A percentile compares a stretch with the other conserved stretches of the same genome.
phyloP scores from a whole-genome alignment of 2,797 vertebrate genomes.

The Thamnophis elegans region DNA sequence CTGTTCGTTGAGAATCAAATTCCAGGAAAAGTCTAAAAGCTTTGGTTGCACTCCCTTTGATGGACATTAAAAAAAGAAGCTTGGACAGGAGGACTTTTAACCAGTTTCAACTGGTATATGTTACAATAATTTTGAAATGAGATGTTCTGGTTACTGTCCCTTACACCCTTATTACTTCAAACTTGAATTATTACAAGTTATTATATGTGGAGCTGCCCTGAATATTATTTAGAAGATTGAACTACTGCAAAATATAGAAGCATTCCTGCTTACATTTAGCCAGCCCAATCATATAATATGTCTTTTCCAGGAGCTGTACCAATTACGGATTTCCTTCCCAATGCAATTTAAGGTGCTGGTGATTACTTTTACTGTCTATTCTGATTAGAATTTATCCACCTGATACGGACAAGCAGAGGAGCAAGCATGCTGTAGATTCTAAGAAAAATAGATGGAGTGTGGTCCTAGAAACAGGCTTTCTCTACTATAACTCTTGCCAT shows the following conservation, averaged over 20 bases:
- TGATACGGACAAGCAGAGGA: neutral
- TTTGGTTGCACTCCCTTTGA: neutral
- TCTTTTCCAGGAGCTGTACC: neutral
- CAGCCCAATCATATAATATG: neutral
- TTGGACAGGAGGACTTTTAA: neutral
- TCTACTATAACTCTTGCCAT: neutral
- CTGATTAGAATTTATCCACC: neutral
- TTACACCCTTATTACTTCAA: neutral
- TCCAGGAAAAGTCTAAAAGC: neutral
- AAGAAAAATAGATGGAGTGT: neutral
- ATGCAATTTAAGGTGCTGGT: neutral
- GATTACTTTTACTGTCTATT: neutral
- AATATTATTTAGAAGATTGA: neutral
- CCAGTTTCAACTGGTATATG: neutral
- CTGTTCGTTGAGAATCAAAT: neutral
- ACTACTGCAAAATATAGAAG: neutral
- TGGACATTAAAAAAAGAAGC: neutral
- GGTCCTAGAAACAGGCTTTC: neutral
- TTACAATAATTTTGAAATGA: neutral
- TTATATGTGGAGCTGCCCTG: neutral
- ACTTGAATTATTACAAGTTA: neutral
- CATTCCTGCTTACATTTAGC: neutral
- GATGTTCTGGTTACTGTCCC: neutral
- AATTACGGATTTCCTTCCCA: neutral
- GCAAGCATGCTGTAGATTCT: neutral